Conservation (phyloP, 2,888 invertebrate species). For the Cerceris rybyensis region DNA sequence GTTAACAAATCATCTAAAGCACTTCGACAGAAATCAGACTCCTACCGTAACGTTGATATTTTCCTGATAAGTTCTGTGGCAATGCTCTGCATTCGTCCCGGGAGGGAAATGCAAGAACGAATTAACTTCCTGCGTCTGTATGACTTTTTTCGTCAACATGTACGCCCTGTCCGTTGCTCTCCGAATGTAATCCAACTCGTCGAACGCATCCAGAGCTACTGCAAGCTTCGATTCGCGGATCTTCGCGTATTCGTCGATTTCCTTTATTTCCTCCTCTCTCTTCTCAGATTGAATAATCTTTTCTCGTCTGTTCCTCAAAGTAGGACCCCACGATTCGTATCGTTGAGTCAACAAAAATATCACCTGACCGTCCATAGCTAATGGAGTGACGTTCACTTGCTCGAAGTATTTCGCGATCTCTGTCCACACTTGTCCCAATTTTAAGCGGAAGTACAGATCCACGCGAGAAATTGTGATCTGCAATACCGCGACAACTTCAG, state of each 20-base stretch:
- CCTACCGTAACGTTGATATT: constrained; percentile 67
- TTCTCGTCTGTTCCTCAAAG: constrained; percentile 77
- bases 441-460: constrained; percentile 81
- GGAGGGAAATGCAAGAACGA: constrained; percentile 57
- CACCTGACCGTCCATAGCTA: constrained; percentile 78
- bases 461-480: constrained; percentile 81
- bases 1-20: constrained; percentile 5
- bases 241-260: constrained; percentile 76
- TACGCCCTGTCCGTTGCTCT: constrained; percentile 80
- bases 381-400: constrained; percentile 75
- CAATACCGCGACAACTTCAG: not conserved
- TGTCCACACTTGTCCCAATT: constrained; percentile 82
- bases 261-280: constrained; percentile 74
- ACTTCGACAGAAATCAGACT: not conserved
- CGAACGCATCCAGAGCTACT: constrained; percentile 78
- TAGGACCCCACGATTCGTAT: constrained; percentile 76
- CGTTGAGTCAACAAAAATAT: constrained; percentile 76
- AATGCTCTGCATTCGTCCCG: constrained; percentile 37
- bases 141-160: constrained; percentile 70
- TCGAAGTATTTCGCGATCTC: constrained; percentile 79
- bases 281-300: constrained; percentile 69
- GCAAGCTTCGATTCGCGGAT: constrained; percentile 78
- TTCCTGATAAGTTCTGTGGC: constrained; percentile 65
- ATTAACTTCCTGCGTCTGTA: constrained; percentile 63
- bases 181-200: constrained; percentile 79